Base-by-base conservation (phyloP, 2,113 vertebrate genomes). In the Pteronura brasiliensis region DNA sequence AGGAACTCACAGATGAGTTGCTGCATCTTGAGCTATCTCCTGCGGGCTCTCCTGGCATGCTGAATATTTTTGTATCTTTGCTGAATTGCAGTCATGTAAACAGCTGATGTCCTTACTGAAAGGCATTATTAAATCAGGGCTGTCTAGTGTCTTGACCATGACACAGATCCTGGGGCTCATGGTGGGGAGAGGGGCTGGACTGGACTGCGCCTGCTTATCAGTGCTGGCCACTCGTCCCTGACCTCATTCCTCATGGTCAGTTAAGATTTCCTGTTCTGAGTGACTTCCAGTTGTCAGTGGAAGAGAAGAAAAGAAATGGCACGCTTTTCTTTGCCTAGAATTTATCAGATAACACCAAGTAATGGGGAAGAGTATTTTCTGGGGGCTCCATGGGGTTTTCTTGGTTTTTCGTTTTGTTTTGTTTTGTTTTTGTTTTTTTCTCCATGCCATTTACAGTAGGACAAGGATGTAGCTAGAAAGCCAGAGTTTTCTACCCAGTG, bases 81-180 rank as follows among this genome's bases (percentile, higher is more conserved):
- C 93, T 97, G 98, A 97, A 96, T 87, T 98, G 87, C 93, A 96
- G 97, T 93, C 72, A 76, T 97, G 55, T 95, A 97, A 97, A 96
- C 96, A 97, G 97, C 98, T 97, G 92, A 87, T 94, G 67, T 97
- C 96, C 97, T 97, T 96, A 97, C 39, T 3, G 34, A 97, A 90
- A 98, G 98, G 93, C 94, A 57, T 97, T 97, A 57, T 97, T 97
- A 52, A 44, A 96, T 98, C 98, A 98, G 97, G 97, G 57, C 69
- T 55, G 47, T 87, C 76, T 71, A 61, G 67, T 97, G 97, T 83
- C 96, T 98, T 97, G 96, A 96, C 97, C 84, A 77, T 97, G 97
- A 97, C 97, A n/a, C 11, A 39, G 65, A 80, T 42, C 44, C 87
- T 34, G 49, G 74, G 55, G 47, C n/a, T 59, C 39, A 0, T 0